Base-by-base conservation (phyloP, 2,113 vertebrate species). In the human (Homo sapiens) region DNA sequence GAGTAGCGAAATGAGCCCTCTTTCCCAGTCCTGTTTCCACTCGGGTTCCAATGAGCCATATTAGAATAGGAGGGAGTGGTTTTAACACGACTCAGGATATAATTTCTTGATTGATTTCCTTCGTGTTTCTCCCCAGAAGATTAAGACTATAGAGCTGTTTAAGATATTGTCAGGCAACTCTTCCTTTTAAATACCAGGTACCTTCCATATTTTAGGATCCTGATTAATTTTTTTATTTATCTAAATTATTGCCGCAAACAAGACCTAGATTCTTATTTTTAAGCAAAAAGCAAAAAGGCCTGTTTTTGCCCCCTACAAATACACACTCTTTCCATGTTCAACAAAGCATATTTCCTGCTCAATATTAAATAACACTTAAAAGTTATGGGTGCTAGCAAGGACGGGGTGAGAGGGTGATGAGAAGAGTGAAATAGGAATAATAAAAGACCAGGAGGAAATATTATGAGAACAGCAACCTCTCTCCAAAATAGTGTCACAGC, bases 201-300 rank as follows among this genome's bases (percentile, higher is more conserved):
- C 32, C 45, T 50, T 40, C 1, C 18, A 45, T 22, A 9, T 73
- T 50, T 88, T 73, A 57, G 11, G 5, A 52, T 45, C 38, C n/a
- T 83, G 22, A 43, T 17, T 48, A 80, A n/a, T 72, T 30, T 75
- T 48, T 85, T 89, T 57, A 86, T 45, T 83, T 25, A 9, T 27
- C 48, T 57, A 68, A 87, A 38, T 20, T 64, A 52, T 93, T 96
- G 40, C 52, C 52, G 7, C 52, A 55, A 92, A 68, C 55, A 30
- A 72, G 68, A 59, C 32, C 55, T 84, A 72, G 8, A 27, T 72
- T 72, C 61, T 66, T 92, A 80, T 40, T 81, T 61, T 50, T 78
- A 61, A 32, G 3, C 11, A 72, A 14, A 52, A 92, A 88, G 43
- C 17, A 85, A 59, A 57, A 93, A 73, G 3, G 14, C 8, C 38